A percentile compares a stretch with the other conserved stretches of the same genome.
Conservation (phyloP, 1,140 invertebrate genomes). For the Eubasilissa regina region DNA sequence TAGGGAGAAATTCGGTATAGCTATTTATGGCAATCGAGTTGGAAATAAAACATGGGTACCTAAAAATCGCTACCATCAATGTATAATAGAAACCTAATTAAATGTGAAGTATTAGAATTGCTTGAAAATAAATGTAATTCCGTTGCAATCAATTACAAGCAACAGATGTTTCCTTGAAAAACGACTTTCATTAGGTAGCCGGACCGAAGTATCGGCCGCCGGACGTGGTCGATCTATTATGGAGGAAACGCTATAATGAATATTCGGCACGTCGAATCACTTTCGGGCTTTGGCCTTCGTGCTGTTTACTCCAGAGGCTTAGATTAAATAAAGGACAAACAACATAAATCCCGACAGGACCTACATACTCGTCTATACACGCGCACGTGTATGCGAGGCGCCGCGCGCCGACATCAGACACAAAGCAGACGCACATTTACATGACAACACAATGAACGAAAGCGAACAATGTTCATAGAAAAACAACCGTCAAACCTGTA, state of each 20-base stretch:
- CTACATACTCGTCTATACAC: too few species aligned
- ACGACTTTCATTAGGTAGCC: conserved; percentile 8
- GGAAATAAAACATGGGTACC: too few species aligned
- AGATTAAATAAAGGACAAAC: too few species aligned
- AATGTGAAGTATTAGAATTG: neutral
- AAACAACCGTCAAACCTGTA: conserved; percentile 57
- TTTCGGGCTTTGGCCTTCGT: neutral
- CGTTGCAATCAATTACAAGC: conserved; percentile 9
- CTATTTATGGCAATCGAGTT: too few species aligned
- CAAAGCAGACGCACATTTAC: neutral
- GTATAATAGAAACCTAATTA: too few species aligned
- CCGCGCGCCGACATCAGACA: neutral
- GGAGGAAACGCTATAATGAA: neutral
- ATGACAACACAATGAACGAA: conserved; percentile 29
- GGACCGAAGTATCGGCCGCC: neutral
- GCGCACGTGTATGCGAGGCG: too few species aligned
- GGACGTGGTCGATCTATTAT: conserved; percentile 13
- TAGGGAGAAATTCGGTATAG: too few species aligned
- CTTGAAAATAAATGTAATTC: conserved; percentile 3
- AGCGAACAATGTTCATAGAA: conserved; percentile 14
- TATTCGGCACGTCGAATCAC: neutral
- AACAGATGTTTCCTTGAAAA: conserved; percentile 7
- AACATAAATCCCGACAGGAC: too few species aligned
- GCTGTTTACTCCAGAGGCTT: too few species aligned
- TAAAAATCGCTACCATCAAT: too few species aligned